phyloP scores from a whole-genome alignment of 1,140 invertebrate species.

The Metaphire vulgaris region DNA sequence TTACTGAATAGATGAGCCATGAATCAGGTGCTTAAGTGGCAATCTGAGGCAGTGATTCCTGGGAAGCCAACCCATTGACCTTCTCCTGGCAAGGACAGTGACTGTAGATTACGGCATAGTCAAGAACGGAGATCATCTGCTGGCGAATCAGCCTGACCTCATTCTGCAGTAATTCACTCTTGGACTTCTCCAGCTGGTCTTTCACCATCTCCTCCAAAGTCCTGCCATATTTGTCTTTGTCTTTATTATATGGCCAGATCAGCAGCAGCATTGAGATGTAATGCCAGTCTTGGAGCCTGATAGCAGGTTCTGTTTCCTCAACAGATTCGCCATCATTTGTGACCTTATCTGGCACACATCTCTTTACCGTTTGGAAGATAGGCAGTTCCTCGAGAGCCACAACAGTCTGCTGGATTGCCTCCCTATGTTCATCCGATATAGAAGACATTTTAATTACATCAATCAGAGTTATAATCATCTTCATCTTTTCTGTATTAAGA shows the following conservation, averaged over 20 bases:
- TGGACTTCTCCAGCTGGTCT: neutral
- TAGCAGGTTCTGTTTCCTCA: neutral
- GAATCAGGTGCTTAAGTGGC: too few species aligned
- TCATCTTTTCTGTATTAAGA: neutral
- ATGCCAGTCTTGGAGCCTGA: neutral
- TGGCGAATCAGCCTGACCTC: neutral
- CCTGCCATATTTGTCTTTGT: neutral
- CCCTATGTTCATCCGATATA: neutral
- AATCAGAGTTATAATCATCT: neutral
- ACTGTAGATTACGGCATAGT: neutral
- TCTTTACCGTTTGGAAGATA: neutral
- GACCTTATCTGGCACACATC: neutral
- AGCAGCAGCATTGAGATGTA: constrained; percentile 10
- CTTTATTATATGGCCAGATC: neutral
- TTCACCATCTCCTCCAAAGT: neutral
- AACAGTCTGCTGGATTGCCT: neutral
- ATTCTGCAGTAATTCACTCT: neutral
- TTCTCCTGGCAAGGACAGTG: neutral
- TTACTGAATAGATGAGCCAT: too few species aligned
- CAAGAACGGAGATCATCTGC: constrained; percentile 6
- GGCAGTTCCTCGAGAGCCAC: neutral
- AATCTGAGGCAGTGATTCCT: too few species aligned
- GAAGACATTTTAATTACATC: neutral
- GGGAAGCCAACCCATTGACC: neutral
- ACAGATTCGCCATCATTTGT: neutral